These are phyloP conservation scores for Orthosia gracilis DNA, from an alignment of 2,888 invertebrate species.

Conservation along the genomic window DNA sequence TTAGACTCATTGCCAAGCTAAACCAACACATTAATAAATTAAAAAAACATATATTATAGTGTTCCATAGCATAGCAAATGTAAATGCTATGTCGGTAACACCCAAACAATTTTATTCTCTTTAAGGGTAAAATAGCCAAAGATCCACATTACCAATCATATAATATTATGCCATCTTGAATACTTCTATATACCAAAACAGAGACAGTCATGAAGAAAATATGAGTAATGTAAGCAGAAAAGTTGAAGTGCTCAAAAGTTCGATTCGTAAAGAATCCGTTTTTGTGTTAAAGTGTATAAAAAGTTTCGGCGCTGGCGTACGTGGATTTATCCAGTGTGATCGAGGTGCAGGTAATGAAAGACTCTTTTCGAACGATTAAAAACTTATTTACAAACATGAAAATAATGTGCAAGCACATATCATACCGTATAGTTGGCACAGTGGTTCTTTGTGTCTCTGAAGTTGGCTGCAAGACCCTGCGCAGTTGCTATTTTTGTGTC, in stretches of 20 bases:
- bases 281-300: slow-evolving; percentile 76
- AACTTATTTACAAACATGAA: too few relatives aligned
- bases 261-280: slow-evolving; percentile 31
- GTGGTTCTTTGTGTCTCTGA: too few relatives aligned
- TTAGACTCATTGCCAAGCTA: neutral
- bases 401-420: too few relatives aligned
- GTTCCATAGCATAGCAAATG: neutral
- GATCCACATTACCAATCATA: neutral
- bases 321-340: slow-evolving; percentile 94
- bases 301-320: slow-evolving; percentile 93
- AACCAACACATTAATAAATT: neutral
- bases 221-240: slow-evolving; percentile 17
- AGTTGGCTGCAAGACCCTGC: too few relatives aligned
- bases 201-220: neutral
- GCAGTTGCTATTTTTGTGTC: too few relatives aligned
- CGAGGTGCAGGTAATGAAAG: slow-evolving; percentile 92
- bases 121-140: neutral
- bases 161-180: neutral
- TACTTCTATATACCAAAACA: slow-evolving; percentile 22
- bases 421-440: too few relatives aligned
- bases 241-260: slow-evolving; percentile 43
- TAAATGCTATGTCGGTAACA: neutral
- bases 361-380: neutral
- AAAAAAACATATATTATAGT: neutral
- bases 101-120: too few relatives aligned